phyloP scores from a whole-genome alignment of 2,888 invertebrate species.

The Tiliacea citrago region DNA sequence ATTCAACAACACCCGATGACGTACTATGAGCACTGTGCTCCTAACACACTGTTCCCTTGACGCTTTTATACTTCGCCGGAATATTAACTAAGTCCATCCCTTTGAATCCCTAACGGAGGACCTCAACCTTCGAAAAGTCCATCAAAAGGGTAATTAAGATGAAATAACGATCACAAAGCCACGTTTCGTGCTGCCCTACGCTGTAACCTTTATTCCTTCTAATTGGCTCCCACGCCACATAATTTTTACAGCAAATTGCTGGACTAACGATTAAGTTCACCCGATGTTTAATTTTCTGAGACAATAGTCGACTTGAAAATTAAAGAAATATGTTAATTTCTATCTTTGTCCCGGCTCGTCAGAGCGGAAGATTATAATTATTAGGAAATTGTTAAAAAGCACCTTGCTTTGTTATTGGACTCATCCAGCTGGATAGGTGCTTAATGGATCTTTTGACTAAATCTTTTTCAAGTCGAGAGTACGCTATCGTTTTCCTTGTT shows the following conservation, averaged over 20 bases:
- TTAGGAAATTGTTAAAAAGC: conserved; percentile 82
- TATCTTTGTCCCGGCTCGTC: conserved; percentile 85
- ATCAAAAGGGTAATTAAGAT: conserved; percentile 83
- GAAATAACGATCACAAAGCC: conserved; percentile 81
- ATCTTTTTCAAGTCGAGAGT: conserved; percentile 69
- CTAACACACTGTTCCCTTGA: conserved; percentile 55
- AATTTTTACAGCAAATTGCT: conserved; percentile 85
- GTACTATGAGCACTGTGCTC: conserved; percentile 35
- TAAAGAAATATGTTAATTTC: conserved; percentile 89
- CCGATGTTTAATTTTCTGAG: conserved; percentile 86
- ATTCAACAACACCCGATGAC: conserved; percentile 54
- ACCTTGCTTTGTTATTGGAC: conserved; percentile 77
- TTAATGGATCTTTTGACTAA: conserved; percentile 74
- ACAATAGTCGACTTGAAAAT: conserved; percentile 86
- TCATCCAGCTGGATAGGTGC: conserved; percentile 71
- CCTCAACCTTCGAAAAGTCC: conserved; percentile 75
- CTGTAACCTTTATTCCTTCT: conserved; percentile 73
- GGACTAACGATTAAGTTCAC: conserved; percentile 82
- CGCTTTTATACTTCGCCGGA: conserved; percentile 73
- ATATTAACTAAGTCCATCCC: conserved; percentile 76
- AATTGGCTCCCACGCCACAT: conserved; percentile 84
- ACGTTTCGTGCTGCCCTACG: conserved; percentile 67
- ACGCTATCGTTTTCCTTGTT: conserved; percentile 66
- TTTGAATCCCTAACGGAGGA: conserved; percentile 70
- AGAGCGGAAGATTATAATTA: conserved; percentile 90